Conservation (phyloP, 2,797 vertebrate species). For the Acropternis orthonyx region DNA sequence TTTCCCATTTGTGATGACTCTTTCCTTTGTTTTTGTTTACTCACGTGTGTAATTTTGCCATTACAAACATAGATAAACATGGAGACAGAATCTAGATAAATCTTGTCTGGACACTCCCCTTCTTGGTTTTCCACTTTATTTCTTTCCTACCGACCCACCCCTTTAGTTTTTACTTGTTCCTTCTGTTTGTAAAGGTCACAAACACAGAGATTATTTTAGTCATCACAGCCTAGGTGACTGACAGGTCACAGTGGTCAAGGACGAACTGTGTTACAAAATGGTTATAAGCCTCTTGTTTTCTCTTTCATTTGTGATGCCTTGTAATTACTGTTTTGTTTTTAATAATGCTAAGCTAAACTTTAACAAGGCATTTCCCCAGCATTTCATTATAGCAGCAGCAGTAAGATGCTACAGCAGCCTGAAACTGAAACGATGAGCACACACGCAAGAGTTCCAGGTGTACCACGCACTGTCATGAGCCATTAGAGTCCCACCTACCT, state of each 20-base stretch:
- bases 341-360: constrained; percentile 3
- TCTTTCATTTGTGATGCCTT: constrained; percentile 13
- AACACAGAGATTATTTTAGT: constrained; percentile 8
- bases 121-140: not conserved
- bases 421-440: not conserved
- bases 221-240: not conserved
- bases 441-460: rapidly evolving
- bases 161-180: not conserved
- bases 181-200: not conserved
- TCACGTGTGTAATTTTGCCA: not conserved
- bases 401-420: not conserved
- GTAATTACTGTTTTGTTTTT: constrained; percentile 44
- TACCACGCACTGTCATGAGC: not conserved
- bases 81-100: not conserved
- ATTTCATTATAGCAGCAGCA: constrained; percentile 33
- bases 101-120: not conserved
- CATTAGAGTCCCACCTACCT: not conserved
- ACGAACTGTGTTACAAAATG: not conserved
- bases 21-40: not conserved
- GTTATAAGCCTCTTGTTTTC: constrained; percentile 34
- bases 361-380: constrained; percentile 38
- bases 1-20: not conserved
- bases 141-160: not conserved
- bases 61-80: not conserved
- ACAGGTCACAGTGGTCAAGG: constrained; percentile 18